A percentile compares a stretch with the other conserved stretches of the same genome.
Evolutionary conservation across 2,113 vertebrate species (phyloP).

Genomic region (Phalacrocorax carbo): DNA sequence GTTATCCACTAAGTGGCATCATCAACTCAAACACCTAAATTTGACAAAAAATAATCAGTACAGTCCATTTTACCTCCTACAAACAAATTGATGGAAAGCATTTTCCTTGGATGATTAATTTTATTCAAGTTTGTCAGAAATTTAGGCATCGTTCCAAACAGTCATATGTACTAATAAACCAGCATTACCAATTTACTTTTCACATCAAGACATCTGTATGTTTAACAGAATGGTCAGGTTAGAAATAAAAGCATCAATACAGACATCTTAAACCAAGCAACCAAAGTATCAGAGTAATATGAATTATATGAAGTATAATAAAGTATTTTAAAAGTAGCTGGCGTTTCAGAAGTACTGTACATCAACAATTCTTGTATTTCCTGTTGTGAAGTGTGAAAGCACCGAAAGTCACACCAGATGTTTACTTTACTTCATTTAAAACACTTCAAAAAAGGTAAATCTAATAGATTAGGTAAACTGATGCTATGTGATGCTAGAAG

Average conservation of each 20-base stretch:
- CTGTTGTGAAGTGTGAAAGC: not conserved
- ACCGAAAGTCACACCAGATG: not conserved
- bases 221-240: not conserved
- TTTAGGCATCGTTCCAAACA: not conserved
- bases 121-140: not conserved
- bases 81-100: not conserved
- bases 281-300: not conserved
- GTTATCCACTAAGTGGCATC: constrained; percentile 70
- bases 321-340: not conserved
- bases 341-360: not conserved
- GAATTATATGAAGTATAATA: not conserved
- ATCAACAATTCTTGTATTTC: not conserved
- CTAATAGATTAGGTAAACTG: not conserved
- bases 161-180: not conserved
- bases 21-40: constrained; percentile 15
- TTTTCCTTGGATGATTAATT: not conserved
- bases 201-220: not conserved
- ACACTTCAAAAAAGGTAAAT: not conserved
- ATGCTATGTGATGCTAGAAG: not conserved
- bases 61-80: not conserved
- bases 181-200: not conserved
- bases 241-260: not conserved
- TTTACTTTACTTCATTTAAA: not conserved
- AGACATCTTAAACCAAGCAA: not conserved
- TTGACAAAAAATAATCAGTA: not conserved